Evolutionary conservation across 2,888 invertebrate species (phyloP), one percentile per base, ranked within the genome.

Genomic region (Augochlorella aurata): DNA sequence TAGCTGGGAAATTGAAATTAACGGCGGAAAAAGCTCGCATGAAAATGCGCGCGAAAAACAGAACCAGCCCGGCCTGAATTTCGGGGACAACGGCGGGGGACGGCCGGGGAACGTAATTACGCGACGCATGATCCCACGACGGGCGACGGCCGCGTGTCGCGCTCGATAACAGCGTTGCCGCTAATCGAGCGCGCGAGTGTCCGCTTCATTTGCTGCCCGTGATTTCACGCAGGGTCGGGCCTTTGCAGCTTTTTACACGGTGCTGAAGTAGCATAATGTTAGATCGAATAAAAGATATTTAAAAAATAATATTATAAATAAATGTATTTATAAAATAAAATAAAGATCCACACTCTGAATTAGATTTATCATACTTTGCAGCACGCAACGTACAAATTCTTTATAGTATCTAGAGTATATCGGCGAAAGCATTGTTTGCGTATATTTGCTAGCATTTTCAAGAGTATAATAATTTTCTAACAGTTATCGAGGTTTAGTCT

Each of bases 1-100:
- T 29, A 38, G 12, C 67, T 29, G 54, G 38, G 29, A 63, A 71
- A 82, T 82, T 77, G 82, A 74, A 77, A 82, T 82, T 81, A 82
- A 81, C 82, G 67, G 44, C 8, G 73, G 65, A 76, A 76, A 77
- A 77, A 74, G 67, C 21, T 61, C 29, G n/a, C 2, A 24, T 45
- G 18, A 29, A 67, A 67, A 81, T 29, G 50, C 21, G n/a, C 3
- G 38, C 54, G 18, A 45, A 71, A 61, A 81, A 61, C 52, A 38
- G 44, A 10, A 16, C 21, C n/a, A 38, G 38, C 38, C 29, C 50
- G 54, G 8, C 18, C 16, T 38, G 79, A 66, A 74, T 69, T 74
- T 79, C 29, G 54, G 21, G 29, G 61, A 58, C 67, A 63, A 45
- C 5, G 49, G 16, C 21, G 38, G 38, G 38, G 38, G 38, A 38